A percentile compares a stretch with the other conserved stretches of the same genome.
Conservation (phyloP, 2,113 vertebrate species). For the Plotosus lineatus region DNA sequence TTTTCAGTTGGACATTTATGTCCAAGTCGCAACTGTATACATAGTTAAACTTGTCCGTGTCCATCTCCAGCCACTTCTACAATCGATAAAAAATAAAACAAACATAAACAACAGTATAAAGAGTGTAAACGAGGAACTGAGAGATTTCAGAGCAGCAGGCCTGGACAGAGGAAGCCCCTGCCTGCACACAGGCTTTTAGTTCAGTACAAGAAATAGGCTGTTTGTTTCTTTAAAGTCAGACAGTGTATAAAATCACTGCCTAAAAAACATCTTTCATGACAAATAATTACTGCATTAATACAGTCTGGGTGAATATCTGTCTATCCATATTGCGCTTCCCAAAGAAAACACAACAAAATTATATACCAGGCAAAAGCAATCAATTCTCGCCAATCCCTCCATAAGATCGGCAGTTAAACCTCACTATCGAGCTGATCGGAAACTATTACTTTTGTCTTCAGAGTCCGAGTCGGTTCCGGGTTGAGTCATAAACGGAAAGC, state of each 20-base stretch:
- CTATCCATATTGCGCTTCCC: slow-evolving; percentile 62
- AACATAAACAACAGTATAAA: neutral
- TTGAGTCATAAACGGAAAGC: slow-evolving; percentile 42
- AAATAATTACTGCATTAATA: slow-evolving; percentile 46
- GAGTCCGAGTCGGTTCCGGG: slow-evolving; percentile 12
- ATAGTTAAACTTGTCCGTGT: slow-evolving; percentile 90
- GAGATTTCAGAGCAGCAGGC: slow-evolving; percentile 4
- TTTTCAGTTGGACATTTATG: slow-evolving; percentile 96
- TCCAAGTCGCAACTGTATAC: slow-evolving; percentile 96
- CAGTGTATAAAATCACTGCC: neutral
- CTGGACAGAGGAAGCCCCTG: slow-evolving; percentile 3
- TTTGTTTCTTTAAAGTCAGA: neutral
- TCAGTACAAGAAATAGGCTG: neutral
- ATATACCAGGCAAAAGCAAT: slow-evolving; percentile 54
- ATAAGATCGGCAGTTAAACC: neutral
- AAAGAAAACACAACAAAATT: slow-evolving; percentile 56
- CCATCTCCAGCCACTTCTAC: slow-evolving; percentile 66
- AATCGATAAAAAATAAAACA: slow-evolving; percentile 27
- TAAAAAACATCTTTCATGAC: neutral
- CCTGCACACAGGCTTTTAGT: neutral
- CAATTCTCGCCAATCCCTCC: neutral
- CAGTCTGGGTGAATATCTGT: slow-evolving; percentile 48
- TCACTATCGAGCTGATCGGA: slow-evolving; percentile 46
- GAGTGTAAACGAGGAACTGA: neutral
- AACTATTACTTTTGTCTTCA: slow-evolving; percentile 27